Conservation (phyloP, 2,797 vertebrate species). For the Hypotaenidia okinawae region DNA sequence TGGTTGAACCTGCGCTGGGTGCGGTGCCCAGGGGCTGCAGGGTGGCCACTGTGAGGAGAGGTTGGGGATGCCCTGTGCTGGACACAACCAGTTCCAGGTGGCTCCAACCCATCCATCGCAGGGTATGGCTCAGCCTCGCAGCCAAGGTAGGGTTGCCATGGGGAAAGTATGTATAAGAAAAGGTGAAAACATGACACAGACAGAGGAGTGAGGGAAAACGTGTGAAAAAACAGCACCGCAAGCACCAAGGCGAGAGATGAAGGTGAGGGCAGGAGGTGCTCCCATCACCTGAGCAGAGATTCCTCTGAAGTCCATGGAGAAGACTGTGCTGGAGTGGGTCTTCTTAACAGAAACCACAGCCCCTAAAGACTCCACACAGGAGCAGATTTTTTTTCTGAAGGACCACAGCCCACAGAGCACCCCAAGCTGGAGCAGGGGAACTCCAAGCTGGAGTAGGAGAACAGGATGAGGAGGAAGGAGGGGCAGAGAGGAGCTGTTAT, state of each 20-base stretch:
- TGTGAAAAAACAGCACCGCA: background rate
- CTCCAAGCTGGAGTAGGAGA: background rate
- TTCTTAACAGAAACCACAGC: background rate
- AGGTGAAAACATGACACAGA: background rate
- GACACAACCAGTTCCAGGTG: fast-evolving
- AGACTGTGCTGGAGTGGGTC: background rate
- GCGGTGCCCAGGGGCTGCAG: background rate
- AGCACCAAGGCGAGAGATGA: background rate
- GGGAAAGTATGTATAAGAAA: background rate
- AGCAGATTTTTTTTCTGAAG: background rate
- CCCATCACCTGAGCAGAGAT: background rate
- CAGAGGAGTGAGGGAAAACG: background rate
- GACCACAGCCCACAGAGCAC: background rate
- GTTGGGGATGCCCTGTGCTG: fast-evolving
- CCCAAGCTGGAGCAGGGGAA: background rate
- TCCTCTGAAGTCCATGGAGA: background rate
- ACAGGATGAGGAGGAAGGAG: background rate
- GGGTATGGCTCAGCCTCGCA: fast-evolving
- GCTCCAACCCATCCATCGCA: fast-evolving
- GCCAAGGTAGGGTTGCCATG: fast-evolving
- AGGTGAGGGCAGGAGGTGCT: background rate
- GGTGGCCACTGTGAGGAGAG: background rate
- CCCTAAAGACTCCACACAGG: background rate
- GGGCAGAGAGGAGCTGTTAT: background rate
- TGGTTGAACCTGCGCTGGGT: fast-evolving